Evolutionary conservation across 2,888 invertebrate species (phyloP).

Genomic region (Nasonia oneida): DNA sequence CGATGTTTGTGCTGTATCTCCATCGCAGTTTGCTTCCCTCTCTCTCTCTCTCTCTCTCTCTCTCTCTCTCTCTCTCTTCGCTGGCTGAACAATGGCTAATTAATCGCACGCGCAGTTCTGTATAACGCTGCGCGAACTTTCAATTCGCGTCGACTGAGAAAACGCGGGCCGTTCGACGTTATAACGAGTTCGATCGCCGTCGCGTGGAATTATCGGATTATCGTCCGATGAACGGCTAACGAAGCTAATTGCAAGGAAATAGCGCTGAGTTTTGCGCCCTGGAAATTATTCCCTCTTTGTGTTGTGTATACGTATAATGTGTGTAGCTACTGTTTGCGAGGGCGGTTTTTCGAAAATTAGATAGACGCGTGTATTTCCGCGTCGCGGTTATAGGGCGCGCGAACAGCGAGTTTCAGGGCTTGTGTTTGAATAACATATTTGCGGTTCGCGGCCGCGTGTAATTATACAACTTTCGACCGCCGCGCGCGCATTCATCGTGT

Average conservation of each 20-base stretch:
- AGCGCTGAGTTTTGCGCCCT: constrained; percentile 18
- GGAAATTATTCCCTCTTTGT: not conserved
- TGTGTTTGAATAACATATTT: not conserved
- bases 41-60: not conserved
- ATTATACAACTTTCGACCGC: not conserved
- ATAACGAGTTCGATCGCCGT: constrained; percentile 49
- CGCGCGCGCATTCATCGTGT: not conserved
- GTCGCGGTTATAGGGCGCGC: not conserved
- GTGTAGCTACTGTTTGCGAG: not conserved
- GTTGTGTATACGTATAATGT: not conserved
- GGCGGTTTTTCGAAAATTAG: not conserved
- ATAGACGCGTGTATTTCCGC: not conserved
- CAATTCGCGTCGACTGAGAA: not conserved
- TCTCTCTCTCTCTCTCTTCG: constrained; percentile 8
- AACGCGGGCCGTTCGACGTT: constrained; percentile 22
- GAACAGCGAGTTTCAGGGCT: not conserved
- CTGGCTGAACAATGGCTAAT: constrained; percentile 55
- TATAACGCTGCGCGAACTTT: constrained; percentile 20
- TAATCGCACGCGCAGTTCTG: constrained; percentile 22
- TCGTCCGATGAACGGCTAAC: constrained; percentile 32
- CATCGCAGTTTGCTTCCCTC: not conserved
- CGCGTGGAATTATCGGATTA: constrained; percentile 48
- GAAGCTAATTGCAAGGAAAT: constrained; percentile 52
- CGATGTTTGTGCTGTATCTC: constrained; percentile 56
- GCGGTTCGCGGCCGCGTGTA: not conserved